Evolutionary conservation across 2,888 invertebrate genomes (phyloP).

Genomic region (Danaus chrysippus): DNA sequence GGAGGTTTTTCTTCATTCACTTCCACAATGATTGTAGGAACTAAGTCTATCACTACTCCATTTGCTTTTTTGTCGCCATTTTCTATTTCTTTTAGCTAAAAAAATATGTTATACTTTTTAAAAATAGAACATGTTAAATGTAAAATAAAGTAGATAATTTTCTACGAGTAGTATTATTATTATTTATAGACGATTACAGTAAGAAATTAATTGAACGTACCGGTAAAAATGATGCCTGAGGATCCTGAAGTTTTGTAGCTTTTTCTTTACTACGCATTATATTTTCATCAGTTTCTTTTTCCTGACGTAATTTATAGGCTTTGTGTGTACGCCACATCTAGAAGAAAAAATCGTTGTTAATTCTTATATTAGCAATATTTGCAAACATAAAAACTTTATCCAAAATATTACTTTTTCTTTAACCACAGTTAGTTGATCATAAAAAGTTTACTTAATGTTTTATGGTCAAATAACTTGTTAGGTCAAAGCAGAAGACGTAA

Average conservation of each 20-base stretch:
- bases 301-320: slow-evolving; percentile 84
- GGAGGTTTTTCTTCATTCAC: slow-evolving; percentile 56
- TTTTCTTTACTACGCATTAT: slow-evolving; percentile 87
- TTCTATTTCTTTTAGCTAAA: slow-evolving; percentile 47
- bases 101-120: slow-evolving; percentile 11
- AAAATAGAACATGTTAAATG: no score
- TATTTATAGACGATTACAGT: background rate
- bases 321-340: slow-evolving; percentile 87
- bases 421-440: no score
- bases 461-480: no score
- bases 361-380: background rate
- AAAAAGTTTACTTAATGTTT: no score
- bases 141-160: no score
- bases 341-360: slow-evolving; percentile 12
- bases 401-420: background rate
- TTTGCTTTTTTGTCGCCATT: slow-evolving; percentile 59
- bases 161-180: background rate
- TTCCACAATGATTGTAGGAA: slow-evolving; percentile 58
- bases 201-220: slow-evolving; percentile 46
- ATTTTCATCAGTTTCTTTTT: slow-evolving; percentile 87
- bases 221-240: slow-evolving; percentile 76
- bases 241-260: slow-evolving; percentile 83
- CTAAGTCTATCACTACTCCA: slow-evolving; percentile 55
- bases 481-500: no score
- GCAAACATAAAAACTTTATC: background rate